Conservation (phyloP, 2,888 invertebrate species). For the Lissonota sp. region DNA sequence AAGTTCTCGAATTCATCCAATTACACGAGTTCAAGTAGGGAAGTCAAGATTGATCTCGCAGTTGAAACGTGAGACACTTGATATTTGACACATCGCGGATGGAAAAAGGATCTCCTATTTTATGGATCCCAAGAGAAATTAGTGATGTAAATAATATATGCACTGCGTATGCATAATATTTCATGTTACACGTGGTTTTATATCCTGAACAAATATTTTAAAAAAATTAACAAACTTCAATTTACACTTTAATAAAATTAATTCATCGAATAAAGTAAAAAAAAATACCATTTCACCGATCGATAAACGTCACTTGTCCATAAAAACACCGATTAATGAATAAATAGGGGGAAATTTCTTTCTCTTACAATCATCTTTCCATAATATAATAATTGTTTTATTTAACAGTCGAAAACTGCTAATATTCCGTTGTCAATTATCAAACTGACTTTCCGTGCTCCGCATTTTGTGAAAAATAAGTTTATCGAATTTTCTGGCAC, state of each 20-base stretch:
- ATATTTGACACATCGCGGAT: conserved; percentile 46
- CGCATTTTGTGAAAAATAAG: conserved; percentile 7
- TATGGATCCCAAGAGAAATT: conserved; percentile 59
- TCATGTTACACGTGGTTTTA: not conserved
- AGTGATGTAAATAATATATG: conserved; percentile 57
- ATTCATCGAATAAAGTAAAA: too few relatives aligned
- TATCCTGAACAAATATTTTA: too few relatives aligned
- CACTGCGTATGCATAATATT: not conserved
- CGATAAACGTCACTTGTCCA: too few relatives aligned
- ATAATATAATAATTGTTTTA: not conserved
- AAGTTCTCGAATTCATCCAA: conserved; percentile 42
- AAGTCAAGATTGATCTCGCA: conserved; percentile 38
- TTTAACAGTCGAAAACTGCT: not conserved
- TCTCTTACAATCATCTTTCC: not conserved
- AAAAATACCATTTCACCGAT: not conserved
- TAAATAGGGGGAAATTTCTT: too few relatives aligned
- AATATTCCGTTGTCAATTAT: conserved; percentile 3
- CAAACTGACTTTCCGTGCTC: not conserved
- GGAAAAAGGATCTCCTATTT: conserved; percentile 45
- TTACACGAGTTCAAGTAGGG: conserved; percentile 25
- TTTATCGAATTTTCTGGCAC: conserved; percentile 36
- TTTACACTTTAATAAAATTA: too few relatives aligned
- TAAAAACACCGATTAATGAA: too few relatives aligned
- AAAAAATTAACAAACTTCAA: too few relatives aligned
- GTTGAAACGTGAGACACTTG: conserved; percentile 32